Evolutionary conservation across 2,888 invertebrate species (phyloP).

Genomic region (Drosophila nr. perissopoda): DNA sequence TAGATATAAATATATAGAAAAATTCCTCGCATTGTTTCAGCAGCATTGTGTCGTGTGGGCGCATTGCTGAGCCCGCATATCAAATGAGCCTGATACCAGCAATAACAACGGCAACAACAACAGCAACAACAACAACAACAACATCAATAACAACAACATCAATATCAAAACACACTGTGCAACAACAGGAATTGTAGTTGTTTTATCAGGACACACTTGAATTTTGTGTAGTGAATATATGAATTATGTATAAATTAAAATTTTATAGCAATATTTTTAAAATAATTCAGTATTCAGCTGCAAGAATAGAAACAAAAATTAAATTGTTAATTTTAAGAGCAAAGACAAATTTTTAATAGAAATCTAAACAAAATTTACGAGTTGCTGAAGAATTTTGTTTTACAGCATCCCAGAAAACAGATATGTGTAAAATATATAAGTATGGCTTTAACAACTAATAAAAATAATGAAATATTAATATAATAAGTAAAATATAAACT

Average conservation of each 20-base stretch:
- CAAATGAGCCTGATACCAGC: slow-evolving; percentile 64
- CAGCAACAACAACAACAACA: slow-evolving; percentile 20
- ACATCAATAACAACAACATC: slow-evolving; percentile 33
- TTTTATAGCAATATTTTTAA: background rate
- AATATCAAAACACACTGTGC: slow-evolving; percentile 68
- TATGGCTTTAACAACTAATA: background rate
- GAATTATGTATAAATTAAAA: background rate
- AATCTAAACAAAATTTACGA: background rate
- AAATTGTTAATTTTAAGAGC: background rate
- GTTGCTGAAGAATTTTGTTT: background rate
- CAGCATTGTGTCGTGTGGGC: slow-evolving; percentile 73
- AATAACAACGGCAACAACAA: slow-evolving; percentile 20
- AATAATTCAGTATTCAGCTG: background rate
- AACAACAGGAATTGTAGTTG: slow-evolving; percentile 14
- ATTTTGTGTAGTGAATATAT: background rate
- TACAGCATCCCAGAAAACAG: too few relatives aligned
- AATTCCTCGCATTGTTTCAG: slow-evolving; percentile 75
- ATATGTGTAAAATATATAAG: background rate
- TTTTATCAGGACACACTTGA: slow-evolving; percentile 7
- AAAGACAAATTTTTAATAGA: background rate
- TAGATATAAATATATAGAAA: slow-evolving; percentile 32
- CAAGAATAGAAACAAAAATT: background rate
- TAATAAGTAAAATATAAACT: background rate
- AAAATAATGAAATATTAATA: background rate
- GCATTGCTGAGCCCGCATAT: slow-evolving; percentile 74